phyloP scores from a whole-genome alignment of 2,113 vertebrate genomes.

The Spermophilus dauricus region DNA sequence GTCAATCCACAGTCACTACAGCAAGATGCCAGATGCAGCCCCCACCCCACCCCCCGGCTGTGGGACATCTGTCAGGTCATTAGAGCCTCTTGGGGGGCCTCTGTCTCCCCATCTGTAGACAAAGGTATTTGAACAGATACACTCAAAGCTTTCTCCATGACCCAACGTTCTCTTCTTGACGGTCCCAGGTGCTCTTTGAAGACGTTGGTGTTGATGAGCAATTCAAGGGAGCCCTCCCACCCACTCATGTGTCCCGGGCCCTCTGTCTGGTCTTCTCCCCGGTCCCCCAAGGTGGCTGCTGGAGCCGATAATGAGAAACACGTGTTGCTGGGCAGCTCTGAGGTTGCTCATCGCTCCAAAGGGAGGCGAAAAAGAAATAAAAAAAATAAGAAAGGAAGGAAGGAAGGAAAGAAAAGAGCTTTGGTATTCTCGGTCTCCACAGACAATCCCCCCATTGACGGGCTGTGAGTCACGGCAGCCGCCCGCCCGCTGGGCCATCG shows the following conservation, averaged over 20 bases:
- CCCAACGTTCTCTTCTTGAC: background rate
- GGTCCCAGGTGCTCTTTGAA: background rate
- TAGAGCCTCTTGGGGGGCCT: background rate
- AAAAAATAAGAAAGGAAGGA: background rate
- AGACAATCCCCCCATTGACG: constrained; percentile 86
- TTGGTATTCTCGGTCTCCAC: constrained; percentile 84
- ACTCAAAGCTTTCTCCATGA: background rate
- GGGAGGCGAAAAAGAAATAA: background rate
- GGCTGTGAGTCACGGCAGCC: constrained; percentile 85
- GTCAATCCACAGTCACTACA: background rate
- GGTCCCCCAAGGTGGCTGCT: constrained; percentile 62
- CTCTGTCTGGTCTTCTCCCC: constrained; percentile 41
- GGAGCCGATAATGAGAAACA: constrained; percentile 86
- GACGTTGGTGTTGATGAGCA: background rate
- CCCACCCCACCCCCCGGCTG: background rate
- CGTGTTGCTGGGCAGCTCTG: constrained; percentile 83
- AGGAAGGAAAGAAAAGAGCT: constrained; percentile 78
- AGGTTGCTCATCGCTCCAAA: constrained; percentile 74
- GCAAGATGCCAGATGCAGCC: background rate
- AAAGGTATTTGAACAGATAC: background rate
- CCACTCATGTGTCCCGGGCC: background rate
- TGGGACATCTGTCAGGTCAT: background rate
- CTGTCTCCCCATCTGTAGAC: constrained; percentile 19
- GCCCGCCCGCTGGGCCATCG: background rate
- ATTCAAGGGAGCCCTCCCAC: background rate